Evolutionary conservation across 1,140 invertebrate genomes (phyloP).

Genomic region (Radopholus similis): DNA sequence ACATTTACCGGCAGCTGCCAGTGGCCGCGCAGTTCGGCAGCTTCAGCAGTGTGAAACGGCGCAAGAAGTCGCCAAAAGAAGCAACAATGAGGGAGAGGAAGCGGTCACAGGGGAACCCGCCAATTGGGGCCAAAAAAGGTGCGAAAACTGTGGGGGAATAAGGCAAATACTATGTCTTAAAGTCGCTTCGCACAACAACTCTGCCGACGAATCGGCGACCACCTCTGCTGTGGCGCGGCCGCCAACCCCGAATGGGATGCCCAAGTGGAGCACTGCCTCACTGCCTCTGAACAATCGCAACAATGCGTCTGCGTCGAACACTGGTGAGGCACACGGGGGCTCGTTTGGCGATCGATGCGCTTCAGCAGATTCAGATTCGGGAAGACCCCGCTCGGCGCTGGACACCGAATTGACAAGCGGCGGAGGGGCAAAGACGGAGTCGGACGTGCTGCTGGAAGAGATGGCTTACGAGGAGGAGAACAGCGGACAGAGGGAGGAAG

Average conservation of each 20-base stretch:
- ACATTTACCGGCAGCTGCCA: no score
- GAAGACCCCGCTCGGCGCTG: conserved; percentile 17
- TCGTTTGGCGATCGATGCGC: not conserved
- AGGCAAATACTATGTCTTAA: no score
- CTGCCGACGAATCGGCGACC: no score
- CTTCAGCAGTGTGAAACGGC: not conserved
- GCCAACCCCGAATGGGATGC: no score
- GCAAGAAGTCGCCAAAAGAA: not conserved
- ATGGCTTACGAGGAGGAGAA: conserved; percentile 14
- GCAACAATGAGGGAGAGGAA: not conserved
- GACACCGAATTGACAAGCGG: not conserved
- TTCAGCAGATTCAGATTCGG: conserved; percentile 28
- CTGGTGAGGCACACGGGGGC: not conserved
- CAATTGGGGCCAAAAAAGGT: not conserved
- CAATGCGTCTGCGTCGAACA: not conserved
- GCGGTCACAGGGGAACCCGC: not conserved
- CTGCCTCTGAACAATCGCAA: not conserved
- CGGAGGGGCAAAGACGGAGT: no score
- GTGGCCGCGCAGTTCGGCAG: not conserved
- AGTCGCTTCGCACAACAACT: no score
- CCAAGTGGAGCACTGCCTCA: no score
- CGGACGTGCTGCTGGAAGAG: not conserved
- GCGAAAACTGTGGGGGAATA: no score
- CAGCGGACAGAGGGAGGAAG: not conserved
- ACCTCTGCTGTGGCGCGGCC: no score